Percentiles rank a stretch among this genome's conserved stretches.
phyloP scores from a whole-genome alignment of 2,113 vertebrate species.

The Rhinolophus ferrumequinum region DNA sequence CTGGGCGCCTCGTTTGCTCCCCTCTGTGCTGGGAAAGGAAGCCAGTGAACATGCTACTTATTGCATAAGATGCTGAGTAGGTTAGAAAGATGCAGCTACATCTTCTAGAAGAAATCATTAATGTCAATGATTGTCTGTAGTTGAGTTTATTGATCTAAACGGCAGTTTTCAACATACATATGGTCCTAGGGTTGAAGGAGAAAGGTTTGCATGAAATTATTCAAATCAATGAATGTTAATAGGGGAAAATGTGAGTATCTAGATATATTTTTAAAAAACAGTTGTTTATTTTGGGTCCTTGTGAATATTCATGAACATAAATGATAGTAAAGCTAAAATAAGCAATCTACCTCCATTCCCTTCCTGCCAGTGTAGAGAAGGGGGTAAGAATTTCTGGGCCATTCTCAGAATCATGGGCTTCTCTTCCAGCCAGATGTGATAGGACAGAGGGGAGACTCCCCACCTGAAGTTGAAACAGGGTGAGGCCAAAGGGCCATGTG shows the following conservation, averaged over 20 bases:
- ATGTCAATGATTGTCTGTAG: not conserved
- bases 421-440: not conserved
- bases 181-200: not conserved
- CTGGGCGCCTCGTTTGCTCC: not conserved
- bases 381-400: not conserved
- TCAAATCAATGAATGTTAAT: not conserved
- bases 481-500: not conserved
- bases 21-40: not conserved
- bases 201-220: not conserved
- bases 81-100: not conserved
- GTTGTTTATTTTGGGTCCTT: not conserved
- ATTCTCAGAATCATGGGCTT: not conserved
- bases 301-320: not conserved
- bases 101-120: not conserved
- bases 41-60: not conserved
- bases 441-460: not conserved
- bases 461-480: not conserved
- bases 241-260: not conserved
- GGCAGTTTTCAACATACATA: not conserved
- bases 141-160: conserved; percentile 16
- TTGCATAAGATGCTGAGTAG: not conserved
- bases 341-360: not conserved
- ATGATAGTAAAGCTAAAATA: not conserved
- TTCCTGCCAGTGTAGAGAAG: not conserved
- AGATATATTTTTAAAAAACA: not conserved